Evolutionary conservation across 37 sponge, comb jelly and placozoan genomes (phyloP).

Genomic region (Mnemiopsis leidyi): DNA sequence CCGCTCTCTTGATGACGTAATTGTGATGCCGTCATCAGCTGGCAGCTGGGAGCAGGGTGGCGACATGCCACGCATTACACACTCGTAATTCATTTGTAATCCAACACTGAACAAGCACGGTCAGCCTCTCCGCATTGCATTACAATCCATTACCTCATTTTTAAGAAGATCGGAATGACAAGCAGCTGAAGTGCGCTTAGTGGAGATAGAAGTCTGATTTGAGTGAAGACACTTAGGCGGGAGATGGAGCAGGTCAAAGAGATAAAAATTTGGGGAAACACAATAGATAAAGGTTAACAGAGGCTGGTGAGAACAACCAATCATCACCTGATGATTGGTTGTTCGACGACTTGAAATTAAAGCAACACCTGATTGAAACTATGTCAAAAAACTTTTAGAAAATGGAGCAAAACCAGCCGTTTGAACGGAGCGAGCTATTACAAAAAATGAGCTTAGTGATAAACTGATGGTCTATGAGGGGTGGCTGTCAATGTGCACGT

Average conservation of each 20-base stretch:
- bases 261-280: too few relatives aligned
- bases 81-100: not conserved
- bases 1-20: not conserved
- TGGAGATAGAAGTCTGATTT: not conserved
- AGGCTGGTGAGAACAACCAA: too few relatives aligned
- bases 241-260: too few relatives aligned
- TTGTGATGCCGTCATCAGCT: not conserved
- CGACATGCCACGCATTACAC: not conserved
- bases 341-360: too few relatives aligned
- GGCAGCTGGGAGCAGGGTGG: not conserved
- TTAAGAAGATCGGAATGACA: not conserved
- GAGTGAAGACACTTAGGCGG: too few relatives aligned
- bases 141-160: not conserved
- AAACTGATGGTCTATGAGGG: not conserved
- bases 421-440: too few relatives aligned
- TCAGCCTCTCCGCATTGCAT: not conserved
- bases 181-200: not conserved
- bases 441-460: not conserved
- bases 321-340: too few relatives aligned
- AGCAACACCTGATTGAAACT: too few relatives aligned
- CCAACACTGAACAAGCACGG: not conserved
- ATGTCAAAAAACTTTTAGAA: too few relatives aligned
- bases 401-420: too few relatives aligned
- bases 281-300: too few relatives aligned
- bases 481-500: not conserved